These are phyloP conservation scores for Torymus auratus DNA, from an alignment of 2,888 invertebrate genomes.

Conservation along the genomic window DNA sequence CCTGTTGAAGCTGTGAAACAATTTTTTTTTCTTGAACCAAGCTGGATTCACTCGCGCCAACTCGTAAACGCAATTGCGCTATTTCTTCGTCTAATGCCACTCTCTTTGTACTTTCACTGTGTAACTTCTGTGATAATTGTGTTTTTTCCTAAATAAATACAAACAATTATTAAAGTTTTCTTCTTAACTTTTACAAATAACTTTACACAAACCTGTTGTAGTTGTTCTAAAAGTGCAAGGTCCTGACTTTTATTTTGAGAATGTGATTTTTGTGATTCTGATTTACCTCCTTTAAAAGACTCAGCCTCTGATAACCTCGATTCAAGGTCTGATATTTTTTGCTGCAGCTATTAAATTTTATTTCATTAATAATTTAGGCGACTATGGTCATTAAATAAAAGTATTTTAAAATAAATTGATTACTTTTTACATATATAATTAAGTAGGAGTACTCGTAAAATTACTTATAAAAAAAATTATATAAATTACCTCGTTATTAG, in stretches of 20 bases:
- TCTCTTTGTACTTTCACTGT: constrained; percentile 72
- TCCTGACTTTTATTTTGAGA: constrained; percentile 62
- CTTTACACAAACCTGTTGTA: constrained; percentile 66
- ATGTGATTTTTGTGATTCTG: constrained; percentile 68
- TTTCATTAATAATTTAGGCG: too few species aligned
- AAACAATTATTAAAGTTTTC: constrained; percentile 25
- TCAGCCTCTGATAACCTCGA: constrained; percentile 75
- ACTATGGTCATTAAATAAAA: neutral
- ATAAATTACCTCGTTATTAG: constrained; percentile 64
- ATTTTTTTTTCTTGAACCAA: constrained; percentile 64
- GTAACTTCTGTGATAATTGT: constrained; percentile 77
- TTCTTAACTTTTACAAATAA: constrained; percentile 18
- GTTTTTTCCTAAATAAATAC: constrained; percentile 75
- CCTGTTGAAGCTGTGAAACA: constrained; percentile 45
- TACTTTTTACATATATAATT: too few species aligned
- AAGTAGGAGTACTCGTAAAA: too few species aligned
- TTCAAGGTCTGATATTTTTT: constrained; percentile 78
- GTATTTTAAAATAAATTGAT: neutral
- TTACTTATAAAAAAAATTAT: too few species aligned
- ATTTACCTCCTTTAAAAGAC: constrained; percentile 64
- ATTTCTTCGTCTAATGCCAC: constrained; percentile 66
- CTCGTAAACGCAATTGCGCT: constrained; percentile 65
- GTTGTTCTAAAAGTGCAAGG: constrained; percentile 65
- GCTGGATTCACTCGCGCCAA: constrained; percentile 66
- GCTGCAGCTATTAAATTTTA: constrained; percentile 75